Conservation (phyloP, 2,888 invertebrate genomes). For the Hydropsyche betteni region DNA sequence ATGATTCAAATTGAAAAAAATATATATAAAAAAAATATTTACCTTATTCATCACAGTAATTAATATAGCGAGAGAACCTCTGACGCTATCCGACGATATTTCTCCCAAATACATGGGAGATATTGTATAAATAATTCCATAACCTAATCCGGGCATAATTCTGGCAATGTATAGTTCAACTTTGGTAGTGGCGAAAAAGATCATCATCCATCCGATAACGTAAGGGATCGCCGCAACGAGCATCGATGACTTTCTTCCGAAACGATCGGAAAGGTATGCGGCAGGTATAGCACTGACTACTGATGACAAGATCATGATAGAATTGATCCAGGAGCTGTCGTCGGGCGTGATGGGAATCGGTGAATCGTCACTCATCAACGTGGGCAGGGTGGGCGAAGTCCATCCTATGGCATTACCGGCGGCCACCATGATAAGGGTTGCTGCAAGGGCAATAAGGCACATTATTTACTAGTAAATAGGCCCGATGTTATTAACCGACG, state of each 20-base stretch:
- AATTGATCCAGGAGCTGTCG: slow-evolving; percentile 71
- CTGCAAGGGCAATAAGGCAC: slow-evolving; percentile 55
- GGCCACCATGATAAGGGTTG: slow-evolving; percentile 66
- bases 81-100: slow-evolving; percentile 69
- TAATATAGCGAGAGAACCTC: slow-evolving; percentile 71
- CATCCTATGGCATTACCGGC: slow-evolving; percentile 69
- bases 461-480: too few relatives aligned
- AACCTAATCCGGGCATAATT: slow-evolving; percentile 72
- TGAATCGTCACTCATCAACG: slow-evolving; percentile 62
- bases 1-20: neutral
- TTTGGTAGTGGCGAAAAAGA: slow-evolving; percentile 68
- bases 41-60: slow-evolving; percentile 69
- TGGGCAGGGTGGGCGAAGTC: slow-evolving; percentile 70
- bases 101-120: slow-evolving; percentile 73
- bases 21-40: slow-evolving; percentile 25
- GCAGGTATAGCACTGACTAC: slow-evolving; percentile 70
- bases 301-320: slow-evolving; percentile 72
- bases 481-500: too few relatives aligned
- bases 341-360: slow-evolving; percentile 63
- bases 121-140: slow-evolving; percentile 69
- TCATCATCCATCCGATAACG: slow-evolving; percentile 71
- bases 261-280: slow-evolving; percentile 70
- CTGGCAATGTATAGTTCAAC: slow-evolving; percentile 68
- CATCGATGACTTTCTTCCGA: slow-evolving; percentile 75
- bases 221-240: slow-evolving; percentile 69